Evolutionary conservation across 2,888 invertebrate genomes (phyloP), one percentile per base, ranked within the genome.

Genomic region (Ecliptopera silaceata): DNA sequence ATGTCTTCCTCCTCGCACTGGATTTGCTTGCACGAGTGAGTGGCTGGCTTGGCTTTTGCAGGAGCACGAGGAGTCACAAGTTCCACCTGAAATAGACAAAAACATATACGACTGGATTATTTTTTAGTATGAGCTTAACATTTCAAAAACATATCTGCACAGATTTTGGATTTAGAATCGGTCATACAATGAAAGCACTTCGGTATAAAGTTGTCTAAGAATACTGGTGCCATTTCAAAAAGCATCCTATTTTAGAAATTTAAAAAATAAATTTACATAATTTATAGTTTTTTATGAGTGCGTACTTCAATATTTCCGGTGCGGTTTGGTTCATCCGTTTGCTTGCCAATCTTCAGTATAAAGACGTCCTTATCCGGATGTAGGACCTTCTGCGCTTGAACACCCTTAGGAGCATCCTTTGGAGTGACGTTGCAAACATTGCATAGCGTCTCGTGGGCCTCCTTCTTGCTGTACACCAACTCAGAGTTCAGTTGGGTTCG

Each of bases 281-380:
- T 1, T 1, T 12, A 12, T 12, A 13, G 3, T 34, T 34, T 5
- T 15, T 2, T 12, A 8, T 8, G 12, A 26, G 22, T 8, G 18
- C 39, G 17, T 34, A 59, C 56, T 82, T 95, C 95, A 58, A 93
- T 93, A 39, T 93, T 93, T 0, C 94, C 94, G 29, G 94, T 94
- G 4, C 90, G 84, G 57, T 89, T 87, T 0, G 89, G 91, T 65
- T 91, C 91, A 43, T 89, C 89, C 0, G 93, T 93, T 72, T 96
- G 96, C 72, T 95, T 96, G 1, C 96, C 96, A 54, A 96, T 94
- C 70, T 94, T 93, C 43, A 96, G 81, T 3, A 96, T 87, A 64
- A 95, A 95, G 0, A 95, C 92, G 67, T 95, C 95, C 68, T 94
- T 94, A 47, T 95, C 93, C 0, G 94, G 94, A 68, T 95, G 94